phyloP scores from a whole-genome alignment of 2,888 invertebrate species.

The Lithophane leautieri region DNA sequence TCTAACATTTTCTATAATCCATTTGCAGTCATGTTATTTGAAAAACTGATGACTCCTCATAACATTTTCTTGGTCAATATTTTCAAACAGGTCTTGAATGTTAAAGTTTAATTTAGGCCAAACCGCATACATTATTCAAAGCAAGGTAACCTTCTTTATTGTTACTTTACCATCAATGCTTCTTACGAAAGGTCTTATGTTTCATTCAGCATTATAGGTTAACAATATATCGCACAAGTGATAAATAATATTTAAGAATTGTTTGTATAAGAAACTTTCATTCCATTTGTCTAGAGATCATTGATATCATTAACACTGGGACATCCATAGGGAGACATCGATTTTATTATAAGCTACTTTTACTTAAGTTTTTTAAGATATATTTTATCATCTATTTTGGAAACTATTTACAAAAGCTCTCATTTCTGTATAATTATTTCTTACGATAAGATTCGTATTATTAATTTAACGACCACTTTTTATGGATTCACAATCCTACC shows the following conservation, averaged over 20 bases:
- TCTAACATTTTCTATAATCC: background rate
- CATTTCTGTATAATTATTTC: slow-evolving; percentile 27
- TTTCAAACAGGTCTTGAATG: slow-evolving; percentile 13
- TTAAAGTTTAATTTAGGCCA: slow-evolving; percentile 43
- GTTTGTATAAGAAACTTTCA: slow-evolving; percentile 4
- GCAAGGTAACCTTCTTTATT: background rate
- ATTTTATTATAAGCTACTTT: slow-evolving; percentile 17
- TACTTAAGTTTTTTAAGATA: background rate
- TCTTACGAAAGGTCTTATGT: background rate
- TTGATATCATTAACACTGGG: slow-evolving; percentile 13
- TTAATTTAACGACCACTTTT: background rate
- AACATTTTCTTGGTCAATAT: background rate
- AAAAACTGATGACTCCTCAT: background rate
- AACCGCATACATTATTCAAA: slow-evolving; percentile 8
- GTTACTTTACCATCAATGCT: background rate
- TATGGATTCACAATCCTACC: background rate
- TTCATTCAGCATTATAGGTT: slow-evolving; percentile 10
- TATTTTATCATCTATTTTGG: slow-evolving; percentile 29
- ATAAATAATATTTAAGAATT: background rate
- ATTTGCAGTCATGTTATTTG: slow-evolving; percentile 1
- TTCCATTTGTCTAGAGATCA: slow-evolving; percentile 14
- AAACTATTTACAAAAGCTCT: slow-evolving; percentile 75
- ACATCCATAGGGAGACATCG: slow-evolving; percentile 42
- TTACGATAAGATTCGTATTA: slow-evolving; percentile 18
- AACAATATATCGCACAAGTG: slow-evolving; percentile 10